Conservation (phyloP, 2,888 invertebrate genomes). For the Apamea anceps region DNA sequence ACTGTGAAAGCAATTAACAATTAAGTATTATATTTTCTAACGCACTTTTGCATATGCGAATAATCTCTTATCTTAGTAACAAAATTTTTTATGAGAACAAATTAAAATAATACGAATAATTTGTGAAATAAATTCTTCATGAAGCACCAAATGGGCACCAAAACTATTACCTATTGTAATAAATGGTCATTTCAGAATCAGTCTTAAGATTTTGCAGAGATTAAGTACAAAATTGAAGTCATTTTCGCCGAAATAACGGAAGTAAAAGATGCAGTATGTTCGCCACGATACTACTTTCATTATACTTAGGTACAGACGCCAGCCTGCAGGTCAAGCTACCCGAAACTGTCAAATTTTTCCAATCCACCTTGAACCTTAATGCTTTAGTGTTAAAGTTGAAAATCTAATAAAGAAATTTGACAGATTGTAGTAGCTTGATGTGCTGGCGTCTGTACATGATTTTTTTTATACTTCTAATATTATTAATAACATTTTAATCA, state of each 20-base stretch:
- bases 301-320: too few relatives aligned
- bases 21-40: slow-evolving; percentile 46
- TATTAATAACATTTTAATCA: slow-evolving; percentile 1
- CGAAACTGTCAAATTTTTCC: too few relatives aligned
- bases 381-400: too few relatives aligned
- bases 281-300: not conserved
- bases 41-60: slow-evolving; percentile 31
- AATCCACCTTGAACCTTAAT: too few relatives aligned
- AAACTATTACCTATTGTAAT: slow-evolving; percentile 32
- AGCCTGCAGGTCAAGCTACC: too few relatives aligned
- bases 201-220: slow-evolving; percentile 74
- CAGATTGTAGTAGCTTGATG: too few relatives aligned
- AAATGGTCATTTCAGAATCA: slow-evolving; percentile 73
- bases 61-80: slow-evolving; percentile 29
- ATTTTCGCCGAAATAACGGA: slow-evolving; percentile 20
- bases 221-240: slow-evolving; percentile 38
- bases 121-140: slow-evolving; percentile 40
- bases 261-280: not conserved
- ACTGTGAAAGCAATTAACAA: slow-evolving; percentile 54
- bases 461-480: slow-evolving; percentile 3
- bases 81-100: slow-evolving; percentile 44
- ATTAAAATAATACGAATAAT: slow-evolving; percentile 40
- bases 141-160: slow-evolving; percentile 54
- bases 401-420: too few relatives aligned
- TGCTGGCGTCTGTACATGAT: too few relatives aligned